Base-by-base conservation (phyloP, 2,888 invertebrate genomes). In the Mythimna vitellina region DNA sequence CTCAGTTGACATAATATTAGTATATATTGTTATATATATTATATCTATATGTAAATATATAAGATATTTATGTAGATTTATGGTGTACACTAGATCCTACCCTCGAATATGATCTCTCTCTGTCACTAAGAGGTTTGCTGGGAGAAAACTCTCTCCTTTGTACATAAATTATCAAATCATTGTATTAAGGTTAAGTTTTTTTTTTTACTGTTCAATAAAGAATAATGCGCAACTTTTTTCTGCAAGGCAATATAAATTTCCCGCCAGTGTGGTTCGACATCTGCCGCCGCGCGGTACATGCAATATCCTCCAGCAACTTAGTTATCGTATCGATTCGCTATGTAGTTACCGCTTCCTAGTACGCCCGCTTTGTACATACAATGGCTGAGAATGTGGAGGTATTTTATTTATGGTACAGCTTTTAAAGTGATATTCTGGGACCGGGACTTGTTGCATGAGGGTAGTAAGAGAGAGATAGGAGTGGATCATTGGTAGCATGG, bases 231-330 rank as follows among this genome's bases (percentile, higher is more conserved):
- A 65, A 56, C 51, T 58, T 0, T 57, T 57, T 60, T 68, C 61
- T 63, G 10, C 46, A 3, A 56, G 32, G 79, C 81, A 86, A 82
- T 86, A 80, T 65, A 65, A 60, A 66, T 73, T 79, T 81, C 70
- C 79, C 68, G 53, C 46, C 67, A 69, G 85, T 82, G 72, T 86
- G 70, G 56, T 2, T 61, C 70, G 76, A 87, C 85, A 65, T 74
- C 81, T 71, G 79, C 73, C 74, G 70, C 63, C 64, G 38, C 73
- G 83, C 83, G 85, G 83, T 83, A 86, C 87, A 89, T 89, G 91
- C 92, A 92, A 92, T 92, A 90, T 92, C 90, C 89, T 83, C 84
- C 64, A 78, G 72, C 76, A 92, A 92, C 89, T 90, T 79, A 86
- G 90, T 92, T 92, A 91, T 66, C 72, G 84, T 77, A 88, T 90